Evolutionary conservation across 2,888 invertebrate genomes (phyloP), one percentile per base, ranked within the genome.

Genomic region (Dynastes grantii): DNA sequence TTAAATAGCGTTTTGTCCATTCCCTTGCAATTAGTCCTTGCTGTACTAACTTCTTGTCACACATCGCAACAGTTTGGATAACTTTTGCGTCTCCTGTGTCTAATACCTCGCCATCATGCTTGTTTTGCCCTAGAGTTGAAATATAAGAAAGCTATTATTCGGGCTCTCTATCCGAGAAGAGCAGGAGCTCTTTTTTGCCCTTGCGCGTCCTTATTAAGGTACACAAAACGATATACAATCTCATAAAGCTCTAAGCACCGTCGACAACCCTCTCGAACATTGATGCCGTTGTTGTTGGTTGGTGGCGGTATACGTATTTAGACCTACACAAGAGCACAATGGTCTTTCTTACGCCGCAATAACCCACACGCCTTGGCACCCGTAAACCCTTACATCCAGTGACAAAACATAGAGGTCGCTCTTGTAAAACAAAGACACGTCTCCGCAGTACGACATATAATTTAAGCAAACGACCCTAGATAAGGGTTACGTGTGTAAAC

Each of bases 401-500:
- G 84, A 85, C 86, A 87, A 87, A 87, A 87, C 86, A 86, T 84
- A 83, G 83, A 84, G 84, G 84, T 83, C 82, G 83, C 83, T 80
- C 84, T 81, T 85, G 86, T 86, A 87, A 87, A 87, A 88, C 87
- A 87, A 87, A 87, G 87, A 87, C 88, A 86, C 85, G 85, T 84
- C 83, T 76, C 80, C 49, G 83, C 83, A 82, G 84, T 82, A 84
- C 86, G 86, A 84, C 84, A 86, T 87, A 87, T 87, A 88, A 88
- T 88, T 88, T 88, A 87, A 87, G 87, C 87, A 87, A 88, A 88
- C 87, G 88, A 87, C 85, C 87, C 85, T 86, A 85, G 89, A 89
- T 88, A 88, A 89, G 88, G 80, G 85, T 85, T 88, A 88, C 88
- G 88, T 88, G 88, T 88, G 88, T 89, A 89, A 89, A 89, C 88